Conservation (phyloP, 2,888 invertebrate species). For the Leptarthrus brevirostris region DNA sequence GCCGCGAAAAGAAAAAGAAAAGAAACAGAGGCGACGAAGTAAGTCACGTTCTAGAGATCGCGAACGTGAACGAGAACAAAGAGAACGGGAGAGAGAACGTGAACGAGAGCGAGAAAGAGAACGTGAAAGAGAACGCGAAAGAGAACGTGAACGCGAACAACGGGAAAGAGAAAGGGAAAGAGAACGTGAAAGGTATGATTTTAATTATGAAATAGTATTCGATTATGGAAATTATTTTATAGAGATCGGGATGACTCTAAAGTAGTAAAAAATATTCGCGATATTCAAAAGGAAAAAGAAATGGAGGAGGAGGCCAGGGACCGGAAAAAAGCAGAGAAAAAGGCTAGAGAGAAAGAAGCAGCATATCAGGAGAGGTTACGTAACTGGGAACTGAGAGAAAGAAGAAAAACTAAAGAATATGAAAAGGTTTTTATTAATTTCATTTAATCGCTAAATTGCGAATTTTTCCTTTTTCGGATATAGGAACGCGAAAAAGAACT, state of each 20-base stretch:
- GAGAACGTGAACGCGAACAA: conserved; percentile 66
- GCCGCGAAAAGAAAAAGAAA: conserved; percentile 62
- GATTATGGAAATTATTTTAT: conserved; percentile 25
- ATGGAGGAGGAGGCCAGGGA: conserved; percentile 94
- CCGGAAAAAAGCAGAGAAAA: conserved; percentile 88
- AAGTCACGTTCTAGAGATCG: conserved; percentile 71
- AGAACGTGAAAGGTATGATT: conserved; percentile 22
- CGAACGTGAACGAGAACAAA: conserved; percentile 72
- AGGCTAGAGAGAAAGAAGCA: conserved; percentile 93
- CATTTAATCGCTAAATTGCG: neutral
- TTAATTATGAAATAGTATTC: neutral
- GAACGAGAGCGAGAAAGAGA: conserved; percentile 69
- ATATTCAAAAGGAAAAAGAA: conserved; percentile 80
- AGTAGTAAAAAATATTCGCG: conserved; percentile 70
- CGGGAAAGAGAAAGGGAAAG: conserved; percentile 67
- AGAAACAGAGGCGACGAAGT: conserved; percentile 62
- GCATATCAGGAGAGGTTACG: conserved; percentile 90
- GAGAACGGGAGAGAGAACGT: conserved; percentile 68
- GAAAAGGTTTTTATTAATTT: conserved; percentile 70
- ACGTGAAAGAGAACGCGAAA: conserved; percentile 67
- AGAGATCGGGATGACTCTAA: conserved; percentile 68
- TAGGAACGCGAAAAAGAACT: conserved; percentile 74
- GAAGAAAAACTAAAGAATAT: conserved; percentile 90
- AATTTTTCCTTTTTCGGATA: neutral
- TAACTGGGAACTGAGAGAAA: conserved; percentile 89